Conservation (phyloP, 2,113 vertebrate species). For the Motacilla alba region DNA sequence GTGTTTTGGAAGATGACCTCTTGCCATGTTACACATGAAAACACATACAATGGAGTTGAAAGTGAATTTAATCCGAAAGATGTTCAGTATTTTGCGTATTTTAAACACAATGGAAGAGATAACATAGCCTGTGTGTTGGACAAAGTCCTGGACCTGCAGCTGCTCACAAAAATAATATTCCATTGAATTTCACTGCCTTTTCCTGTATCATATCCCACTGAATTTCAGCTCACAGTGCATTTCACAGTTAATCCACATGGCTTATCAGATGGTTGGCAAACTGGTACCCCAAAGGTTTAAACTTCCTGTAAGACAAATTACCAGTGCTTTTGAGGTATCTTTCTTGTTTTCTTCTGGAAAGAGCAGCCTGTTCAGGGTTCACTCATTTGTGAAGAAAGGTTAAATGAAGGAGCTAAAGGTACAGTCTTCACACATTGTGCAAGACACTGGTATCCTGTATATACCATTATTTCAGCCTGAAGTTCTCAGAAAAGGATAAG, state of each 20-base stretch:
- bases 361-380: neutral
- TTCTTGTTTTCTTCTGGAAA: neutral
- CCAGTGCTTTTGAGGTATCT: neutral
- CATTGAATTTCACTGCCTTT: neutral
- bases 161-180: neutral
- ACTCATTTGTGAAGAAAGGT: constrained; percentile 13
- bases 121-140: neutral
- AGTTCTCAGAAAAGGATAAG: constrained; percentile 5
- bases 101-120: neutral
- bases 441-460: neutral
- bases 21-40: neutral
- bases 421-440: neutral
- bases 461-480: neutral
- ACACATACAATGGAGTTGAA: neutral
- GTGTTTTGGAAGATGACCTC: neutral
- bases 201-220: fast-evolving
- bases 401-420: constrained; percentile 7
- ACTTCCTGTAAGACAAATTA: neutral
- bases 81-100: neutral
- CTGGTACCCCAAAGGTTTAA: neutral
- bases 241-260: neutral
- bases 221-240: neutral
- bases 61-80: neutral
- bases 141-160: neutral
- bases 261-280: neutral